phyloP scores from a whole-genome alignment of 2,113 vertebrate species.

The Chitala chitala region DNA sequence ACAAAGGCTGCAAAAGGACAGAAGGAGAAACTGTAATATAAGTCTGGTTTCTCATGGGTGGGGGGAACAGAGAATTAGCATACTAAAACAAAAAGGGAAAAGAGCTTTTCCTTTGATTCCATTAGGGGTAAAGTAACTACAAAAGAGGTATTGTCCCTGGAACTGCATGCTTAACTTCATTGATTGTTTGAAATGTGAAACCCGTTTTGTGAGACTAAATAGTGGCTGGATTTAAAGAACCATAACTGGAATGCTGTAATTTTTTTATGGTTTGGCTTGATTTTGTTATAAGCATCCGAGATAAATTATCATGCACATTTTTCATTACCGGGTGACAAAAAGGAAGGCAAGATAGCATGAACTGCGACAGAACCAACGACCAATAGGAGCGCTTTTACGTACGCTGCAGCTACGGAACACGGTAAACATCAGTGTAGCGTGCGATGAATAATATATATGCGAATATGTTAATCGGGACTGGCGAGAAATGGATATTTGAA shows the following conservation, averaged over 20 bases:
- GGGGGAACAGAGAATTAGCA: not conserved
- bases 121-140: not conserved
- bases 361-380: too few species aligned
- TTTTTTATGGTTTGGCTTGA: too few species aligned
- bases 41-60: not conserved
- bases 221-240: conserved; percentile 11
- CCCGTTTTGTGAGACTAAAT: conserved; percentile 2
- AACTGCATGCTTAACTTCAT: not conserved
- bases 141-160: not conserved
- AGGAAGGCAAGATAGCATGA: too few species aligned
- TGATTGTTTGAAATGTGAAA: conserved; percentile 12
- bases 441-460: not conserved
- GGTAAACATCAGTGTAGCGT: not conserved
- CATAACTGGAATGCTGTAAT: not conserved
- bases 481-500: not conserved
- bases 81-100: not conserved
- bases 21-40: not conserved
- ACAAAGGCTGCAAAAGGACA: not conserved
- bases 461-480: not conserved
- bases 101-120: not conserved
- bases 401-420: not conserved
- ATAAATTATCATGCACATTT: not conserved
- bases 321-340: too few species aligned
- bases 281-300: not conserved
- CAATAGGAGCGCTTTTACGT: too few species aligned